These are phyloP conservation scores for Caradrina kadenii DNA, from an alignment of 2,888 invertebrate genomes.

Conservation along the genomic window DNA sequence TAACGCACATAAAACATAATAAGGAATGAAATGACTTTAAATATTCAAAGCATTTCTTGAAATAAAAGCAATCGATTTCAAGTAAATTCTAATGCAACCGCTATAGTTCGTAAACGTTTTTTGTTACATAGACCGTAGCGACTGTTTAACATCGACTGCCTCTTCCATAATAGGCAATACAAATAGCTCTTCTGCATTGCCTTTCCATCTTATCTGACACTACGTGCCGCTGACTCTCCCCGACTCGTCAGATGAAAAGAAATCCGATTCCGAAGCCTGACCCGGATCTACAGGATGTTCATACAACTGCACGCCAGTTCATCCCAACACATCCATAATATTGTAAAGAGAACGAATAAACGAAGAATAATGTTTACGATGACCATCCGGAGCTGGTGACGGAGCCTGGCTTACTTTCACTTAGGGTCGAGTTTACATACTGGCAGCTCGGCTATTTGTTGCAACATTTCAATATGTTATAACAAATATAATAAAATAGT, in stretches of 20 bases:
- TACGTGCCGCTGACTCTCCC: background rate
- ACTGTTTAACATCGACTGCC: no score
- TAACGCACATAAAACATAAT: no score
- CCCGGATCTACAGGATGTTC: conserved; percentile 12
- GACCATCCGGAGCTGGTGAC: conserved; percentile 11
- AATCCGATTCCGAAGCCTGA: conserved; percentile 15
- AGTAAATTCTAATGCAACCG: no score
- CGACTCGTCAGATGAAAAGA: conserved; percentile 13
- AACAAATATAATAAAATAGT: background rate
- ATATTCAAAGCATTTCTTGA: no score
- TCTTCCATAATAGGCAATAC: no score
- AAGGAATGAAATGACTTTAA: no score
- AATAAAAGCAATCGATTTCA: no score
- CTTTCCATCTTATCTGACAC: background rate
- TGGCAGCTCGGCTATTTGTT: background rate
- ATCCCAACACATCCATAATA: conserved; percentile 31
- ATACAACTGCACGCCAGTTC: conserved; percentile 39
- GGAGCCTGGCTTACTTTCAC: conserved; percentile 1
- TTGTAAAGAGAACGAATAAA: conserved; percentile 9
- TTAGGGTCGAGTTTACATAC: background rate
- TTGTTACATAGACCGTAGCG: no score
- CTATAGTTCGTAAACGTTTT: no score
- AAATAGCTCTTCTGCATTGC: background rate
- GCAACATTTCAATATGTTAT: background rate
- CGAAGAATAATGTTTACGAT: conserved; percentile 27